These are phyloP conservation scores for Branchinecta lindahli DNA, from an alignment of 1,140 invertebrate species.

Conservation along the genomic window DNA sequence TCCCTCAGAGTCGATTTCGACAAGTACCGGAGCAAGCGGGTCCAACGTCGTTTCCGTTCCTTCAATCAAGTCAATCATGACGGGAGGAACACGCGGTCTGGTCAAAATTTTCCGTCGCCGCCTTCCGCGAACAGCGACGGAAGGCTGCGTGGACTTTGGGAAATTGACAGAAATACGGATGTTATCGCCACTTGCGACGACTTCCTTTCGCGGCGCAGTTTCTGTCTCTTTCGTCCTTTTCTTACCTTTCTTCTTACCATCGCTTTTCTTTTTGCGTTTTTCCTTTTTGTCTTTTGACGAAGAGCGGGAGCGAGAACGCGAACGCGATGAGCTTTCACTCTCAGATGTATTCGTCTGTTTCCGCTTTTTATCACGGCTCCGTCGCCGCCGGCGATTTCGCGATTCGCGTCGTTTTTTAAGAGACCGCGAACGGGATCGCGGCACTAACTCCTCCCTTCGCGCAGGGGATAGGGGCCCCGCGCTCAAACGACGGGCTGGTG, in stretches of 20 bases:
- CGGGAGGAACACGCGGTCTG: constrained; percentile 39
- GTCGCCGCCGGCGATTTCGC: neutral
- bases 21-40: constrained; percentile 55
- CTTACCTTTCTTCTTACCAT: constrained; percentile 18
- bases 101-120: constrained; percentile 10
- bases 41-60: constrained; percentile 20
- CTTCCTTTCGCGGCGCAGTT: constrained; percentile 46
- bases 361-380: neutral
- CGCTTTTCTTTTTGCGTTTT: constrained; percentile 16
- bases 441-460: neutral
- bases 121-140: neutral
- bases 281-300: constrained; percentile 4
- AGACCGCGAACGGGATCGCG: neutral
- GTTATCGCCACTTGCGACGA: constrained; percentile 77
- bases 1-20: constrained; percentile 64
- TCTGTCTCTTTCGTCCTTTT: constrained; percentile 21
- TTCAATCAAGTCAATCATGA: constrained; percentile 64
- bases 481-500: neutral
- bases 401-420: neutral
- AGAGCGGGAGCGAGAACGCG: too few species aligned
- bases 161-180: constrained; percentile 82
- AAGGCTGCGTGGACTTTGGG: constrained; percentile 29
- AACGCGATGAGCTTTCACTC: neutral
- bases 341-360: neutral
- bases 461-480: neutral